A percentile compares a stretch with the other conserved stretches of the same genome.
Conservation (phyloP, 2,113 vertebrate species). For the Crocuta crocuta region DNA sequence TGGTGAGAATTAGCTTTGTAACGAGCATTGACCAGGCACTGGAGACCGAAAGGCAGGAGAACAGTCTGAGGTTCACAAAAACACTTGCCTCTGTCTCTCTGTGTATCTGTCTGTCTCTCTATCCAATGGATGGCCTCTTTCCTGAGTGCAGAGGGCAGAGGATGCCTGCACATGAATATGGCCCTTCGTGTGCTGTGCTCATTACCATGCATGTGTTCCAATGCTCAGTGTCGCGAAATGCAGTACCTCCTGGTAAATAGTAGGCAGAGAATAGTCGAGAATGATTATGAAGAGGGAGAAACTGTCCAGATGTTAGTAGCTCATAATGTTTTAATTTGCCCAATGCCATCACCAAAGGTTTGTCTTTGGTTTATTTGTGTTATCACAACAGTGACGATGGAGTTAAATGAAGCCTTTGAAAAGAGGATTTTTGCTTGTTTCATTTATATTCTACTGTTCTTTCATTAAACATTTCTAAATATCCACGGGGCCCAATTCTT, state of each 20-base stretch:
- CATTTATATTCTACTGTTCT: constrained; percentile 89
- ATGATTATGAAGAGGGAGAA: not conserved
- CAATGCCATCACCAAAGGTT: constrained; percentile 74
- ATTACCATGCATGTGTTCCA: constrained; percentile 45
- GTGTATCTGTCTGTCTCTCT: not conserved
- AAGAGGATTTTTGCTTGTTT: constrained; percentile 85
- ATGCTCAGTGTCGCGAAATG: constrained; percentile 13
- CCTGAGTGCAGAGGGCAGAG: not conserved
- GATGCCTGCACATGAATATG: not conserved
- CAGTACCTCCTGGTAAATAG: constrained; percentile 47
- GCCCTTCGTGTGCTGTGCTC: not conserved
- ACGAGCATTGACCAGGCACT: not conserved
- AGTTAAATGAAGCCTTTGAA: constrained; percentile 87
- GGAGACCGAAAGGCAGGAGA: not conserved
- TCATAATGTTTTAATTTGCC: constrained; percentile 79
- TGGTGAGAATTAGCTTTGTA: not conserved
- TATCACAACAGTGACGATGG: constrained; percentile 86
- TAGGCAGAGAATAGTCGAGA: constrained; percentile 22
- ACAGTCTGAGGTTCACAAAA: not conserved
- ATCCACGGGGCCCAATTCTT: constrained; percentile 88
- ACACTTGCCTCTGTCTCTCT: not conserved
- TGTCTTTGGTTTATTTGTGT: constrained; percentile 88
- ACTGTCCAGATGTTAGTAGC: constrained; percentile 79
- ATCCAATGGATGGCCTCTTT: not conserved
- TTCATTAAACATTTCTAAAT: constrained; percentile 92